Base-by-base conservation (phyloP, 2,113 vertebrate genomes). In the Clinocottus analis region DNA sequence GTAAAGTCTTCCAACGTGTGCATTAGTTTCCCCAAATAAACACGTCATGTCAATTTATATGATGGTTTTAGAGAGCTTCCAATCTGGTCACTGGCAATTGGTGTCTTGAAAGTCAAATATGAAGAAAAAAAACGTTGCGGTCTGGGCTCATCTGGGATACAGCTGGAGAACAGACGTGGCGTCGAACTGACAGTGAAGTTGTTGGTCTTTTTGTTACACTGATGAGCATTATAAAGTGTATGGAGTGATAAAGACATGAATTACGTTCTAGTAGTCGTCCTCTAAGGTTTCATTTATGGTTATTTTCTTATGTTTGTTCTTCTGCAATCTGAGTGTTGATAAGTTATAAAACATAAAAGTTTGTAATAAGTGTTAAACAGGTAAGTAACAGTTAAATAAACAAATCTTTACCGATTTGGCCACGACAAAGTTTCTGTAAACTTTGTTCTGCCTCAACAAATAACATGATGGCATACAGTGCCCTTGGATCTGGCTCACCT, bases 91-190 rank as follows among this genome's bases (percentile, higher is more conserved):
- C 56, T 79, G 75, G 64, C 56, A 33, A n/a, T 6, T 37, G 75
- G 62, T 47, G 47, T 79, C 37, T 68, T 82, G n/a, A 84, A 67
- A 65, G 82, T 86, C 77, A 90, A 63, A 82, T 83, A 67, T 76
- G 79, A 76, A 82, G 41, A 41, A 78, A 72, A 82, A 29, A 89
- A 84, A 69, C 37, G 23, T 25, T 83, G 83, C 13, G 72, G 84
- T 72, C 51, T 55, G 64, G 62, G 39, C 68, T 83, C 72, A 75
- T 69, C 3, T 25, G 65, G 19, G 31, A 47, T 51, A 70, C 85
- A 90, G 87, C 76, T 88, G 79, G 74, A 78, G 77, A 85, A 73
- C 82, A 87, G 85, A 70, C 56, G 29, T 16, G 11, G 69, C 66
- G 41, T n/a, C 9, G 7, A 39, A 73, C 25, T 72, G 49, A 23